Evolutionary conservation across 2,797 vertebrate species (phyloP).

Genomic region (Bucorvus abyssinicus): DNA sequence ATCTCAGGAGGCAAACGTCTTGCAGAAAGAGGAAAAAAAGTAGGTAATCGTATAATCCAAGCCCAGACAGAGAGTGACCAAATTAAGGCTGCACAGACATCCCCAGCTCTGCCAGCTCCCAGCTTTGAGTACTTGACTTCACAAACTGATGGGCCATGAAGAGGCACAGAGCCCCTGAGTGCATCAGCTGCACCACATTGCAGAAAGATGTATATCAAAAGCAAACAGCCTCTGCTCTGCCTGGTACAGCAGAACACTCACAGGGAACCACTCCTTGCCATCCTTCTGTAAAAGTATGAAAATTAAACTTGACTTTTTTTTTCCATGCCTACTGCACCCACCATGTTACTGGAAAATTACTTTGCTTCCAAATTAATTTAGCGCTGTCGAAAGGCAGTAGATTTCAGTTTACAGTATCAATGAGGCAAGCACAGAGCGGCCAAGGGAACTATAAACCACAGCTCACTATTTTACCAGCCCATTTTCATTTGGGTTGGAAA

Average conservation of each 20-base stretch:
- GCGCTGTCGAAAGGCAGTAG: background rate
- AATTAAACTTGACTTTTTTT: background rate
- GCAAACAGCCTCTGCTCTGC: background rate
- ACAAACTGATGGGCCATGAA: accelerated
- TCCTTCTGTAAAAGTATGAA: background rate
- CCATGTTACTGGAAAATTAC: background rate
- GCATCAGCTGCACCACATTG: accelerated
- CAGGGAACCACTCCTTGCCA: background rate
- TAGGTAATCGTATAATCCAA: background rate
- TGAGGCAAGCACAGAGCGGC: slow-evolving; percentile 25
- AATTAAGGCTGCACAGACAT: background rate
- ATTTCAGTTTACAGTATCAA: background rate
- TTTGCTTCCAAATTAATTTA: slow-evolving; percentile 14
- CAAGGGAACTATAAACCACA: background rate
- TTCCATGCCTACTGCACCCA: background rate
- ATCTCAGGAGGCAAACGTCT: accelerated
- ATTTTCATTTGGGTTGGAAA: background rate
- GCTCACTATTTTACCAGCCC: background rate
- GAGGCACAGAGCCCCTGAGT: background rate
- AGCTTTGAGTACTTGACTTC: background rate
- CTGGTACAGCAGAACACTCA: background rate
- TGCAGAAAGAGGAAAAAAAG: background rate
- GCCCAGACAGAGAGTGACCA: background rate
- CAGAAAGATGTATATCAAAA: background rate
- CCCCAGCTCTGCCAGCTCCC: background rate